Conservation (phyloP, 2,888 invertebrate species). For the Antitype chi region DNA sequence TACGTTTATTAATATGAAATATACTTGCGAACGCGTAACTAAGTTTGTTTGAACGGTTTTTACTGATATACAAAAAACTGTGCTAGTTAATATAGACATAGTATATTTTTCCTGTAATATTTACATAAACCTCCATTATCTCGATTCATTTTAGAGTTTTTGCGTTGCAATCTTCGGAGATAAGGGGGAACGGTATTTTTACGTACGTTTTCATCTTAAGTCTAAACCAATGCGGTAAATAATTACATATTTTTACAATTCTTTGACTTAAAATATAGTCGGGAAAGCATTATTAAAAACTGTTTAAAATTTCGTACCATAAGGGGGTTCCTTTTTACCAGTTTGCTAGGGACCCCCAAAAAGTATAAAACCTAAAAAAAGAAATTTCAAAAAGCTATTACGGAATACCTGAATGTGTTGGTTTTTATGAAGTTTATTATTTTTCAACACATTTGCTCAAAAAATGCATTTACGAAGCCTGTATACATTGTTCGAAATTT, state of each 20-base stretch:
- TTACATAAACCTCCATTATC: background rate
- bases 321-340: background rate
- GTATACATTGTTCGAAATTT: too few species aligned
- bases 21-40: background rate
- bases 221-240: background rate
- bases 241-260: background rate
- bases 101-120: background rate
- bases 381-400: constrained; percentile 11
- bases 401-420: background rate
- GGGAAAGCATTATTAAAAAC: background rate
- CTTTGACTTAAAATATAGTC: background rate
- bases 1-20: background rate
- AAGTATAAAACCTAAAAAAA: background rate
- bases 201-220: background rate
- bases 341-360: background rate
- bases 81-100: background rate
- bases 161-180: background rate
- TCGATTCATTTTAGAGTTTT: background rate
- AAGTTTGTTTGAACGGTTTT: background rate
- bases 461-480: too few species aligned
- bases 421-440: background rate
- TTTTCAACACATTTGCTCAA: too few species aligned
- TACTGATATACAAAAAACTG: background rate
- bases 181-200: background rate
- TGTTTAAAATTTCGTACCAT: background rate